Percentiles rank a stretch among this genome's conserved stretches.
Evolutionary conservation across 2,888 invertebrate genomes (phyloP).

Genomic region (Stictocephala bisonia): DNA sequence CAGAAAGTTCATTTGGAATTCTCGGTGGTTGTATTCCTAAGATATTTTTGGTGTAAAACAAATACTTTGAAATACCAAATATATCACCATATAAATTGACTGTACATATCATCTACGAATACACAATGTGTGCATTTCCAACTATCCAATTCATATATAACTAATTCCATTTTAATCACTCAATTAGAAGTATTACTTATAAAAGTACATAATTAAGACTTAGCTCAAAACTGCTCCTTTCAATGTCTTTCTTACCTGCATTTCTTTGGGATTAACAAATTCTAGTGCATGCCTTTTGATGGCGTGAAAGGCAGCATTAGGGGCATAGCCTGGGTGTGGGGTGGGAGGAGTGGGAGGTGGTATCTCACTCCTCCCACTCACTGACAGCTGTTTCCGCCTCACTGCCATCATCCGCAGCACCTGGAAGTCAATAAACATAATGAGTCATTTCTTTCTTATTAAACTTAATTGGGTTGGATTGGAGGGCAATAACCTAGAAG

Average conservation of each 20-base stretch:
- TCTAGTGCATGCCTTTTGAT: constrained; percentile 95
- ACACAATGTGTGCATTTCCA: too few relatives aligned
- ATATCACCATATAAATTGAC: too few relatives aligned
- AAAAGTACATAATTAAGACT: too few relatives aligned
- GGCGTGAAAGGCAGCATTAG: constrained; percentile 96
- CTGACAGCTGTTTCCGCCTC: constrained; percentile 71
- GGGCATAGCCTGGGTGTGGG: constrained; percentile 87
- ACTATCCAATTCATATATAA: too few relatives aligned
- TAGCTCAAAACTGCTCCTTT: too few relatives aligned
- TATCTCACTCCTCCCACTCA: constrained; percentile 67
- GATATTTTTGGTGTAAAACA: too few relatives aligned
- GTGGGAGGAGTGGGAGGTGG: constrained; percentile 70
- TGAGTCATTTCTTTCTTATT: constrained; percentile 63
- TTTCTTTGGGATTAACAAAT: constrained; percentile 88
- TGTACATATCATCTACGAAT: too few relatives aligned
- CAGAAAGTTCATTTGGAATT: too few relatives aligned
- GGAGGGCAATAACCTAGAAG: constrained; percentile 42
- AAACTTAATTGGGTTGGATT: constrained; percentile 40
- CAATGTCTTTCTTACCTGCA: constrained; percentile 87
- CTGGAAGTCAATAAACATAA: constrained; percentile 64
- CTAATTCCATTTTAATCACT: too few relatives aligned
- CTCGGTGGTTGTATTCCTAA: too few relatives aligned
- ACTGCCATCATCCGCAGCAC: constrained; percentile 75
- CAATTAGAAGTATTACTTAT: too few relatives aligned
- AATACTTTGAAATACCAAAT: too few relatives aligned